These are phyloP conservation scores for Hyppa rectilinea DNA, from an alignment of 2,888 invertebrate genomes.

Conservation along the genomic window DNA sequence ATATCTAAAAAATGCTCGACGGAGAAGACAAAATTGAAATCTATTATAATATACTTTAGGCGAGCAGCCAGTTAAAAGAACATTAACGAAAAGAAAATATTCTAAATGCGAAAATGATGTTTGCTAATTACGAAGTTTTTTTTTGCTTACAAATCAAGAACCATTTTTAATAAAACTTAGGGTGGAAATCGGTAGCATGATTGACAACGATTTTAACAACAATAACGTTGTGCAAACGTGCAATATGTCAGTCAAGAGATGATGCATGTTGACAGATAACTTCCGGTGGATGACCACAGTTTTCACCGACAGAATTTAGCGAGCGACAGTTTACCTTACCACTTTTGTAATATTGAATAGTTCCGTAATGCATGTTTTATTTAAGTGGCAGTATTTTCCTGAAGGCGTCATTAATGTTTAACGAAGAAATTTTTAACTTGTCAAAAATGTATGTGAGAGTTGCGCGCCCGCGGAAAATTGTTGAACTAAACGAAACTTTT, in stretches of 20 bases:
- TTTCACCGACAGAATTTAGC: slow-evolving; percentile 2
- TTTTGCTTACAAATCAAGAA: slow-evolving; percentile 20
- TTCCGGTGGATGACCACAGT: slow-evolving; percentile 52
- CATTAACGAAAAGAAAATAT: slow-evolving; percentile 57
- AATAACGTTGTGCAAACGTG: slow-evolving; percentile 8
- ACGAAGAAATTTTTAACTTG: too few species aligned
- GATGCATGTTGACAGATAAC: slow-evolving; percentile 54
- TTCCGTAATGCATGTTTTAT: background rate
- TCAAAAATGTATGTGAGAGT: too few species aligned
- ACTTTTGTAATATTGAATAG: slow-evolving; percentile 34
- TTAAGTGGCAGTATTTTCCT: background rate
- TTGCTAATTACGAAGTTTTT: slow-evolving; percentile 52
- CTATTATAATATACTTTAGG: slow-evolving; percentile 21
- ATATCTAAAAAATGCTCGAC: slow-evolving; percentile 1
- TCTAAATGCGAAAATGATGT: slow-evolving; percentile 59
- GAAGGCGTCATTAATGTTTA: too few species aligned
- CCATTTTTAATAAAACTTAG: slow-evolving; percentile 16
- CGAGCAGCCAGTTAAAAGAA: slow-evolving; percentile 44
- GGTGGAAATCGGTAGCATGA: slow-evolving; percentile 1
- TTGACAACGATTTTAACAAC: slow-evolving; percentile 13
- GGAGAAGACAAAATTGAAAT: slow-evolving; percentile 19
- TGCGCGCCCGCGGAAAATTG: too few species aligned
- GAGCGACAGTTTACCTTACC: slow-evolving; percentile 12
- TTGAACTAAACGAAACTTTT: too few species aligned
- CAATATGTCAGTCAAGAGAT: slow-evolving; percentile 13